Base-by-base conservation (phyloP, 2,888 invertebrate genomes). In the Pheosia gnoma region DNA sequence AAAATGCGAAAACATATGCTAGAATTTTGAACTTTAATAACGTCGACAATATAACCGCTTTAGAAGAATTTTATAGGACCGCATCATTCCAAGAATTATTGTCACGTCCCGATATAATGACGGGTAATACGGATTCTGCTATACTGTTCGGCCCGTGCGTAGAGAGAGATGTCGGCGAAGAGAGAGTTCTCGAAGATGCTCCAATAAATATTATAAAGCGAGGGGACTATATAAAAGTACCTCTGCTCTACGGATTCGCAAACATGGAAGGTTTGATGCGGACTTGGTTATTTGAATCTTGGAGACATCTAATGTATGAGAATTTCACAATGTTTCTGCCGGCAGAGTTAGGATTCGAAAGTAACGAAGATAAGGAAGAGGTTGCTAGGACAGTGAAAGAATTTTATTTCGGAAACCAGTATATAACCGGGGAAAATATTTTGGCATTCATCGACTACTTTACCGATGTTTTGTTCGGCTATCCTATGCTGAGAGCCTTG, bases 41-140 rank as follows among this genome's bases (percentile, higher is more conserved):
- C 25, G 77, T 77, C 0, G 77, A 85, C 53, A 76, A 88, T 63
- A 56, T 86, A 4, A 59, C 67, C 3, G 82, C 73, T 0, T 71
- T 90, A 39, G 84, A 84, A 79, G 65, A 80, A 3, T 89, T 87
- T 68, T 90, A 84, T 65, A 86, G 71, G 68, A 78, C 77, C 3
- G 58, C 77, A 3, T 59, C 85, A 3, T 74, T 78, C 58, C 75
- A 84, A 56, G 8, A 59, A 2, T 61, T 90, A 38, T 60, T 64
- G 10, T 79, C 47, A 37, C 57, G 25, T 8, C 8, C 0, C 10
- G 45, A 62, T 11, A 59, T 25, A 38, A 67, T 71, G 7, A 37
- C 1, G 5, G 57, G 41, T 41, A 70, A 73, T 60, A 7, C 51
- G 9, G 63, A 68, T 57, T 59, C 65, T 3, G 65, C 70, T 9